These are phyloP conservation scores for Lota lota DNA, from an alignment of 2,113 vertebrate genomes.

Conservation along the genomic window DNA sequence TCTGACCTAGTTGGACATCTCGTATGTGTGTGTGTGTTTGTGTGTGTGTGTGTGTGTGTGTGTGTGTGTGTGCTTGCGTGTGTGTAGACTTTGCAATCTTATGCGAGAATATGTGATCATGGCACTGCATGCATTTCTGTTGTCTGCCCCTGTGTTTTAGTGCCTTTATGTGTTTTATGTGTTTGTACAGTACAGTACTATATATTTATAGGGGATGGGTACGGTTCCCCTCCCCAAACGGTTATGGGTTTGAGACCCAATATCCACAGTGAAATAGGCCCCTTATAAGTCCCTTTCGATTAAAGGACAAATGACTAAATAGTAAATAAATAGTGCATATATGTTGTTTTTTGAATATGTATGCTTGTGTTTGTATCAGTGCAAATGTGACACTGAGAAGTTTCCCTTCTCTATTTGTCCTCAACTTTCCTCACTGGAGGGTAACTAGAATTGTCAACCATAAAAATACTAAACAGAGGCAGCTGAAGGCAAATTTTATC, in stretches of 20 bases:
- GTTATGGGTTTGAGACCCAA: too few relatives aligned
- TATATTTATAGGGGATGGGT: too few relatives aligned
- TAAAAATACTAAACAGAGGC: slow-evolving; percentile 66
- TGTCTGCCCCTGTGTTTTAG: too few relatives aligned
- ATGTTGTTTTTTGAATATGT: slow-evolving; percentile 13
- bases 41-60: not conserved
- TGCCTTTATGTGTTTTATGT: too few relatives aligned
- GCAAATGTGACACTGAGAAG: slow-evolving; percentile 12
- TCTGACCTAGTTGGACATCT: slow-evolving; percentile 41
- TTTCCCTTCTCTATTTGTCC: slow-evolving; percentile 16
- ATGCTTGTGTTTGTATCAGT: not conserved
- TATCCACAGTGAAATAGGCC: too few relatives aligned
- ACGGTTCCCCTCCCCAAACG: too few relatives aligned
- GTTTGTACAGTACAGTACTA: too few relatives aligned
- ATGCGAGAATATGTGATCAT: not conserved
- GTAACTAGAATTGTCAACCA: slow-evolving; percentile 66
- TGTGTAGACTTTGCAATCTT: not conserved
- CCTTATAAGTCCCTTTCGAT: too few relatives aligned
- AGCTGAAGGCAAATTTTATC: slow-evolving; percentile 77
- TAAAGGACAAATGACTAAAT: too few relatives aligned
- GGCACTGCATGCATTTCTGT: not conserved
- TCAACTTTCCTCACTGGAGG: slow-evolving; percentile 47
- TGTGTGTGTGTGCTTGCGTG: not conserved
- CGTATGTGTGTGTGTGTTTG: not conserved
- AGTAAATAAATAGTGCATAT: too few relatives aligned